phyloP scores from a whole-genome alignment of 2,113 vertebrate species.

The Pogona vitticeps region DNA sequence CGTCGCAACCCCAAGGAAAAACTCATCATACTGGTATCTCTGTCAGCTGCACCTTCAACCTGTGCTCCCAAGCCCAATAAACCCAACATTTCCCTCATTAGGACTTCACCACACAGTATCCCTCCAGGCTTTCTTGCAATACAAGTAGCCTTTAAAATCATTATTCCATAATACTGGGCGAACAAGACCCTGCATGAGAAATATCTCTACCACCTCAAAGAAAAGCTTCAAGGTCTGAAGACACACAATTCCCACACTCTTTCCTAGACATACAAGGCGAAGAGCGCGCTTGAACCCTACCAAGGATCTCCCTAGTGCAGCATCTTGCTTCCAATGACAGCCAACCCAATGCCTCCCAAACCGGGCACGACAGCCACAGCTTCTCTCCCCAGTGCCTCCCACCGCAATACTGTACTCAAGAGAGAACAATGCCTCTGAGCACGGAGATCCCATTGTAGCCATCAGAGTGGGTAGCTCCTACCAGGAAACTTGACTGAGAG shows the following conservation, averaged over 20 bases:
- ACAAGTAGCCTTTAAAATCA: background rate
- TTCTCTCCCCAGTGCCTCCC: no score
- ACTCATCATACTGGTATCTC: no score
- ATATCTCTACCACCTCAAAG: background rate
- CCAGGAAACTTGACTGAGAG: background rate
- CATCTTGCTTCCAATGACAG: background rate
- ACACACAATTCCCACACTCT: background rate
- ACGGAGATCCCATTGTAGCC: background rate
- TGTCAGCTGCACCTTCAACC: background rate
- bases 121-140: background rate
- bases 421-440: background rate
- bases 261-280: background rate
- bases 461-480: background rate
- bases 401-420: background rate
- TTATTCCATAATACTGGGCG: background rate
- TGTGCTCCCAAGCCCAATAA: background rate
- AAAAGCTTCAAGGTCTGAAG: background rate
- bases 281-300: background rate
- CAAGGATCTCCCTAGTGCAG: background rate
- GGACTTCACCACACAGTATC: background rate
- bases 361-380: background rate
- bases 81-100: background rate
- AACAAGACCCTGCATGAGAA: background rate
- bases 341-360: background rate
- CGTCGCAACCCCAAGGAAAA: background rate